These are phyloP conservation scores for Mobula hypostoma DNA, from an alignment of 2,113 vertebrate species.

Conservation along the genomic window DNA sequence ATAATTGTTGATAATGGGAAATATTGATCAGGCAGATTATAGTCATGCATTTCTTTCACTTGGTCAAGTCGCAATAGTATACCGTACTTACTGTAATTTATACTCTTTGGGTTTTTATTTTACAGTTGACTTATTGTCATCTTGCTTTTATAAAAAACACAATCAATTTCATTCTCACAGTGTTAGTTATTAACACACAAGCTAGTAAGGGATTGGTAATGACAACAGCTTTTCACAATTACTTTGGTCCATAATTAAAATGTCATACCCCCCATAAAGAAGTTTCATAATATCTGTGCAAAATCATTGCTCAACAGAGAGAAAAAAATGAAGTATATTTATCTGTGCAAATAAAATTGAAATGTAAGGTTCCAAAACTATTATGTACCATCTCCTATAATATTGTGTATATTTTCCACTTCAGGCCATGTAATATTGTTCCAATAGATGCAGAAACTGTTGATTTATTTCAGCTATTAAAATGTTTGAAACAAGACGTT, in stretches of 20 bases:
- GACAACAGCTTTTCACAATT: not conserved
- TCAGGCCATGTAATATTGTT: conserved; percentile 3
- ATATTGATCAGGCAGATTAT: not conserved
- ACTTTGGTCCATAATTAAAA: not conserved
- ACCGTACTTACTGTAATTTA: not conserved
- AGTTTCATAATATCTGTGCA: not conserved
- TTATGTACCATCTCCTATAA: not conserved
- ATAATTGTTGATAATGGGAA: not conserved
- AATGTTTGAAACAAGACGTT: not conserved
- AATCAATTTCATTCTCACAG: not conserved
- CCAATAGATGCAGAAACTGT: not conserved
- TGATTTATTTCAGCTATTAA: not conserved
- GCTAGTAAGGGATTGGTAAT: not conserved
- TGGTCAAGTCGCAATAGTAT: not conserved
- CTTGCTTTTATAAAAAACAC: not conserved
- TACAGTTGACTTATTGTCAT: not conserved
- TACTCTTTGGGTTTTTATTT: not conserved
- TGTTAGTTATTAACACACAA: not conserved
- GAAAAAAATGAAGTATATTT: not conserved
- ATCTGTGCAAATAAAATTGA: not conserved
- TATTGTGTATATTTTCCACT: not conserved
- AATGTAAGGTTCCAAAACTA: not conserved
- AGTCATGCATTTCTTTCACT: not conserved
- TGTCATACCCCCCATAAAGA: not conserved
- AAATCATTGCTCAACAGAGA: not conserved